Evolutionary conservation across 2,113 vertebrate species (phyloP).

Genomic region (Bostrychus sinensis): DNA sequence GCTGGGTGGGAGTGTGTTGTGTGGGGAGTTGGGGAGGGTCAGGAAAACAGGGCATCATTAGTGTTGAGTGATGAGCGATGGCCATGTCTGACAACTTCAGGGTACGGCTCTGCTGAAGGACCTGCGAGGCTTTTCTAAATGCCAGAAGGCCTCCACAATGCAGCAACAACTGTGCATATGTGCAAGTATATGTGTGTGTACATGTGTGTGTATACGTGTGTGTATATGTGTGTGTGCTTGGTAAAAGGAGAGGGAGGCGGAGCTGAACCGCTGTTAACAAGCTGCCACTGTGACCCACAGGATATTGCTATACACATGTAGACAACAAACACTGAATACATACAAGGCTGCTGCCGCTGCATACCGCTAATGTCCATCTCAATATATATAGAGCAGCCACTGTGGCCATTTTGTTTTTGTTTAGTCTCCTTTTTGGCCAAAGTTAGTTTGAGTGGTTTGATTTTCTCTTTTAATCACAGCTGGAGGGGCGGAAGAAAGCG

Average conservation of each 20-base stretch:
- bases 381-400: constrained; percentile 43
- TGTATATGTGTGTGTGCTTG: constrained; percentile 21
- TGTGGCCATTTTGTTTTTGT: constrained; percentile 66
- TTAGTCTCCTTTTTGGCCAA: constrained; percentile 53
- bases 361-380: constrained; percentile 37
- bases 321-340: constrained; percentile 64
- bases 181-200: constrained; percentile 18
- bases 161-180: constrained; percentile 47
- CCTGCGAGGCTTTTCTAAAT: constrained; percentile 65
- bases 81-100: constrained; percentile 76
- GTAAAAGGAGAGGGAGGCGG: neutral
- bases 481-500: constrained; percentile 52
- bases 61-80: constrained; percentile 94
- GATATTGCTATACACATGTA: constrained; percentile 57
- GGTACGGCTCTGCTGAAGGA: constrained; percentile 39
- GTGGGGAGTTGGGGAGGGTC: constrained; percentile 82
- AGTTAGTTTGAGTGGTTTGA: constrained; percentile 44
- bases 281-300: constrained; percentile 76
- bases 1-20: constrained; percentile 81
- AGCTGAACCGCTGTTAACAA: constrained; percentile 55
- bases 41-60: constrained; percentile 89
- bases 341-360: constrained; percentile 16
- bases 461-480: constrained; percentile 64
- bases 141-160: constrained; percentile 62
- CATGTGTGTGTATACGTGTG: constrained; percentile 26